A percentile compares a stretch with the other conserved stretches of the same genome.
phyloP scores from a whole-genome alignment of 30 jellyfish, hydroid and myxozoan genomes.

The Aurelia coerulea region DNA sequence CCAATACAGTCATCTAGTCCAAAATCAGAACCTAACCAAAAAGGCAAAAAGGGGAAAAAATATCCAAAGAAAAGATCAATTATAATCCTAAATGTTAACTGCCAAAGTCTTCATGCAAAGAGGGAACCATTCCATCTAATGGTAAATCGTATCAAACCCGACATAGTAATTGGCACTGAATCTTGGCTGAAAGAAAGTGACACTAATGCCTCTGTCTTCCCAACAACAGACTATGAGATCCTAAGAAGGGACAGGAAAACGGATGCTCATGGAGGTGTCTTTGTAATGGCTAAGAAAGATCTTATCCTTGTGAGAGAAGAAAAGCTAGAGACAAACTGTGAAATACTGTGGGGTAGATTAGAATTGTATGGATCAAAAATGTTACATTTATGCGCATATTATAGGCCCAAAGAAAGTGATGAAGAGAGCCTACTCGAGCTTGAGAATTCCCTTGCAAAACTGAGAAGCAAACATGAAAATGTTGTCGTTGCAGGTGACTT shows the following conservation, averaged over 20 bases:
- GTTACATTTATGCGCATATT: slow-evolving; percentile 12
- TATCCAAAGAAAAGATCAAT: slow-evolving; percentile 22
- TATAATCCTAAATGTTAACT: slow-evolving; percentile 16
- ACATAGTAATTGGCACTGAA: slow-evolving; percentile 38
- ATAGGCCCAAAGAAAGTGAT: slow-evolving; percentile 24
- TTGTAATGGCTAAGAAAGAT: slow-evolving; percentile 32
- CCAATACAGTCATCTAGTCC: slow-evolving; percentile 47
- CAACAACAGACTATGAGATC: too few species aligned
- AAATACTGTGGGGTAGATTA: slow-evolving; percentile 29
- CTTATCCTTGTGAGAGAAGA: slow-evolving; percentile 21
- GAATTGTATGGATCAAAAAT: slow-evolving; percentile 5
- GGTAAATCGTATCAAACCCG: slow-evolving; percentile 34
- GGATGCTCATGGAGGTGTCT: background rate
- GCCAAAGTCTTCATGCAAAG: slow-evolving; percentile 37
- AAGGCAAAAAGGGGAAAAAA: slow-evolving; percentile 8
- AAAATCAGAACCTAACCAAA: slow-evolving; percentile 28
- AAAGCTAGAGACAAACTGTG: slow-evolving; percentile 41
- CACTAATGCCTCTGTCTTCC: too few species aligned
- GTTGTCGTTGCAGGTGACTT: slow-evolving; percentile 35
- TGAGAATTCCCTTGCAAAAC: slow-evolving; percentile 14
- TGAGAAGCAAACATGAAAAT: background rate
- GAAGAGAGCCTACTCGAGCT: slow-evolving; percentile 33
- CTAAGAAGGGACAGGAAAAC: too few species aligned
- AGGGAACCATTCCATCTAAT: slow-evolving; percentile 21
- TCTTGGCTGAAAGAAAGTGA: slow-evolving; percentile 25